Conservation (phyloP, 2,113 vertebrate genomes). For the Notarius lentiginosus region DNA sequence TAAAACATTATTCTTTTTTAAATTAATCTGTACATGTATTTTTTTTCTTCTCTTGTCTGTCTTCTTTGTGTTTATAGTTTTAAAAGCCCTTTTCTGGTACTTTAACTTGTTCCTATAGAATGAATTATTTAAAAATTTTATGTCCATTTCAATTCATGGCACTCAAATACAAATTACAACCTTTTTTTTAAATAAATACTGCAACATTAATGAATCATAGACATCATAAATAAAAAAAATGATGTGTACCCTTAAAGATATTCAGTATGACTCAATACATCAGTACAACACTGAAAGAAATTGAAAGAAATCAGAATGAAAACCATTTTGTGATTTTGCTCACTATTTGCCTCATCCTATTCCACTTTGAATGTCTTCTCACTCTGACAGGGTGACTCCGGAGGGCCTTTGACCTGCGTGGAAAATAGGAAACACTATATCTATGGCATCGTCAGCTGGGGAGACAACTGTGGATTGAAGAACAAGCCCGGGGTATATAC, state of each 20-base stretch:
- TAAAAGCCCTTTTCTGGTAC: neutral
- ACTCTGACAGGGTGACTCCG: slow-evolving; percentile 87
- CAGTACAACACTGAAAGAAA: neutral
- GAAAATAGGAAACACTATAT: slow-evolving; percentile 64
- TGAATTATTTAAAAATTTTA: neutral
- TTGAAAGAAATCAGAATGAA: neutral
- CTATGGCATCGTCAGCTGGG: slow-evolving; percentile 95
- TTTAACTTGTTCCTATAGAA: neutral
- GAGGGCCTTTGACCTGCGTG: slow-evolving; percentile 86
- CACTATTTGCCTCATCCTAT: neutral
- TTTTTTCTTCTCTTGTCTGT: neutral
- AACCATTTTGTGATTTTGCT: too few species aligned
- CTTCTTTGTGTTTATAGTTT: neutral
- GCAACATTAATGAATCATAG: neutral
- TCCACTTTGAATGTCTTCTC: neutral
- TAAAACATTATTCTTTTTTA: neutral
- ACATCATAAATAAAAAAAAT: neutral
- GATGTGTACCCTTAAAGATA: neutral
- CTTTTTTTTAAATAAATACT: neutral
- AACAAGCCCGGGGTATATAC: slow-evolving; percentile 91
- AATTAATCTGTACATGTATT: neutral
- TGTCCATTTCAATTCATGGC: neutral
- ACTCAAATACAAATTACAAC: neutral
- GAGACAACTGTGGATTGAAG: slow-evolving; percentile 79
- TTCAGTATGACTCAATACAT: neutral